Base-by-base conservation (phyloP, 2,797 vertebrate species). In the Lagorchestes hirsutus region DNA sequence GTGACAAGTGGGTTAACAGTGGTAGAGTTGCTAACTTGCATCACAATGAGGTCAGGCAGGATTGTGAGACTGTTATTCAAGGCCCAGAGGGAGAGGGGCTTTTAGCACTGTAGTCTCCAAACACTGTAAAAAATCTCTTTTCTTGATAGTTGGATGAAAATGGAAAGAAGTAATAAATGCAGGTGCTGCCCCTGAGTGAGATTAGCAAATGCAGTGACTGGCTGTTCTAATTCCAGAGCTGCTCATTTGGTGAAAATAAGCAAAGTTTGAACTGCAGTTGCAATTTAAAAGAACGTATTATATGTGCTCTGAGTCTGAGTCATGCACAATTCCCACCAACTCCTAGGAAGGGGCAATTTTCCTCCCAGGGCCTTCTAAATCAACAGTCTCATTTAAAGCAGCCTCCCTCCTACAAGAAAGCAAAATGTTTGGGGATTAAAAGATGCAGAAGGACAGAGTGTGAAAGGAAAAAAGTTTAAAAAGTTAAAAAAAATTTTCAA, bases 21-120 rank as follows among this genome's bases (percentile, higher is more conserved):
- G 3, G 28, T 24, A 52, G 29, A 27, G 4, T 22, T 13, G 59
- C 1, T 18, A 46, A 2, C 50, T 40, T 27, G 91, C 24, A 6
- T 0, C 18, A 0, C 0, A 0, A 1, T 22, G 34, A 4, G 14
- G 29, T 2, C 1, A 1, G 0, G 3, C 13, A 9, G 4, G 3
- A n/a, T 3, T 8, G 18, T 94, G 12, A 6, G 22, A 10, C 22
- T 5, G 10, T 57, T 91, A 34, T 46, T 27, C 22, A 34, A 90
- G 55, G 52, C 28, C 67, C 24, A 22, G 57, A 24, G 57, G n/a
- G 1, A 0, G 13, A 46, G 91, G 90, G 28, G 9, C 16, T 11
- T 55, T 91, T 52, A 91, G 90, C 90, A 54, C 13, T 91, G 52
- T 52, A 91, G 50, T 91, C 31, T 91, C 90, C 50, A 54, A 52